Evolutionary conservation across 2,113 vertebrate genomes (phyloP).

Genomic region (Platycercus adscitus): DNA sequence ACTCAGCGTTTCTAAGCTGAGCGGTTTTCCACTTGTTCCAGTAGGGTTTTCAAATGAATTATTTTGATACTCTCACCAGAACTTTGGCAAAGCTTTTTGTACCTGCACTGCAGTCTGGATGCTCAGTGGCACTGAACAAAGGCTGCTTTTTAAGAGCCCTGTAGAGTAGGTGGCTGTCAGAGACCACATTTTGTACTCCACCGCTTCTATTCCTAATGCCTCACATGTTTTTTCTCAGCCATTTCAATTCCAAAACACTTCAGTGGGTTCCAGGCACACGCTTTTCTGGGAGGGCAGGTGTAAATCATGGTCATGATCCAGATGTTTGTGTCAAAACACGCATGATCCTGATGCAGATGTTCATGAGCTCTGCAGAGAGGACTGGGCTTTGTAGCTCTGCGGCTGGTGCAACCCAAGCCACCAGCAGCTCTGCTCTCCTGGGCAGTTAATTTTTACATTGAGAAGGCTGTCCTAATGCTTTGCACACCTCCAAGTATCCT

Average conservation of each 20-base stretch:
- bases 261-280: background rate
- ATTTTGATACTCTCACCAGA: conserved; percentile 64
- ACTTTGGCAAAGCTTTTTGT: conserved; percentile 48
- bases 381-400: background rate
- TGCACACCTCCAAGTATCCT: conserved; percentile 84
- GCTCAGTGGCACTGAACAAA: background rate
- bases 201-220: conserved; percentile 40
- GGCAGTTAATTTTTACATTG: background rate
- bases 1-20: background rate
- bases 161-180: background rate
- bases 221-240: background rate
- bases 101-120: conserved; percentile 15
- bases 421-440: background rate
- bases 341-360: background rate
- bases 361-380: background rate
- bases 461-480: conserved; percentile 60
- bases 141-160: background rate
- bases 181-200: conserved; percentile 54
- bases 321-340: background rate
- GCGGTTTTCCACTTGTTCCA: conserved; percentile 34
- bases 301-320: background rate
- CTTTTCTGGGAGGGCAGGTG: background rate
- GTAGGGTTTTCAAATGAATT: background rate
- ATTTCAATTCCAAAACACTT: background rate
- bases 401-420: background rate